Evolutionary conservation across 2,797 vertebrate genomes (phyloP).

Genomic region (Sarcophilus harrisii): DNA sequence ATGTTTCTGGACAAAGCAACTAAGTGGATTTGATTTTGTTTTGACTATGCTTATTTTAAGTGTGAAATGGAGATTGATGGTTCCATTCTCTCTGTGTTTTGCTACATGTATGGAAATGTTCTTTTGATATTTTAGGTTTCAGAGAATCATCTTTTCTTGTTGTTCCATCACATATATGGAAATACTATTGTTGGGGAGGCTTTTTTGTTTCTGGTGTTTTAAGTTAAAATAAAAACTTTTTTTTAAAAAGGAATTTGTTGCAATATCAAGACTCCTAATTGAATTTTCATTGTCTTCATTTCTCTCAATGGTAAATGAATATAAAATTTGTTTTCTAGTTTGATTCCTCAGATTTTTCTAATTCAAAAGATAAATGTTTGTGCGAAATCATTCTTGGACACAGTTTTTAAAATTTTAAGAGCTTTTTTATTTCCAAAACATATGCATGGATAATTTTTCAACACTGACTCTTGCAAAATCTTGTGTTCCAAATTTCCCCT

Average conservation of each 20-base stretch:
- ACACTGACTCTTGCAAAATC: too few relatives aligned
- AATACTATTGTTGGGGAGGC: background rate
- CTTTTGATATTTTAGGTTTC: background rate
- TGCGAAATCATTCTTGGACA: conserved; percentile 51
- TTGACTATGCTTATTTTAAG: background rate
- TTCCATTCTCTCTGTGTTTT: background rate
- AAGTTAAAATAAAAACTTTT: background rate
- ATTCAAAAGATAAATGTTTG: conserved; percentile 41
- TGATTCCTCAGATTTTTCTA: background rate
- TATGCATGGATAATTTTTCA: too few relatives aligned
- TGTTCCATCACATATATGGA: too few relatives aligned
- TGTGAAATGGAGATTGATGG: background rate
- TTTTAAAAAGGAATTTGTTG: background rate
- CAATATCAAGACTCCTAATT: background rate
- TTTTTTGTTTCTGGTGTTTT: background rate
- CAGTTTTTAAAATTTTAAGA: background rate
- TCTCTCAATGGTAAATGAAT: background rate
- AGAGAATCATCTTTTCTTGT: background rate
- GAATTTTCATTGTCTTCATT: background rate
- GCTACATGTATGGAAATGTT: background rate
- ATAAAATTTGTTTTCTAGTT: background rate
- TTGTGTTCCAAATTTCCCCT: too few relatives aligned
- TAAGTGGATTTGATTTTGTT: background rate
- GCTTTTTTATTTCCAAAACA: too few relatives aligned
- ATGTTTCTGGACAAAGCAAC: background rate